Conservation (phyloP, 2,113 vertebrate genomes). For the Perca fluviatilis region DNA sequence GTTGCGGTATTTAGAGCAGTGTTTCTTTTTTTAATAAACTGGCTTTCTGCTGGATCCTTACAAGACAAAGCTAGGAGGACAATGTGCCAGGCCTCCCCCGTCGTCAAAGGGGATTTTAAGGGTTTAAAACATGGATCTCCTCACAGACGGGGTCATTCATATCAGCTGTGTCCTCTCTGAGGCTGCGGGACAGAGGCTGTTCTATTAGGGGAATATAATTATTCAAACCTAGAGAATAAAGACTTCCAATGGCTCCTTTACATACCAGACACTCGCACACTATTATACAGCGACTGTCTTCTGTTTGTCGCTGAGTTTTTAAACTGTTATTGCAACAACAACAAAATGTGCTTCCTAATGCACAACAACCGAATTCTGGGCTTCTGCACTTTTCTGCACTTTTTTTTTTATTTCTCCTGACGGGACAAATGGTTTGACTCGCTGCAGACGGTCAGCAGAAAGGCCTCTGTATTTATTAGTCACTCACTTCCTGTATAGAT, state of each 20-base stretch:
- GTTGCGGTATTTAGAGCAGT: conserved; percentile 9
- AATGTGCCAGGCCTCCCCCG: not conserved
- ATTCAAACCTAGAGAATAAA: not conserved
- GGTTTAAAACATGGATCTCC: no score
- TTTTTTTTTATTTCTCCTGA: conserved; percentile 17
- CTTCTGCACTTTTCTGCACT: not conserved
- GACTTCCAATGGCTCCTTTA: not conserved
- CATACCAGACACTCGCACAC: not conserved
- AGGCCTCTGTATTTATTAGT: not conserved
- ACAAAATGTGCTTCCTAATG: not conserved
- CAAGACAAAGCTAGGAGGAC: not conserved
- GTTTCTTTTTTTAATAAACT: not conserved
- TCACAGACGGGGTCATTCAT: not conserved
- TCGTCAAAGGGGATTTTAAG: not conserved
- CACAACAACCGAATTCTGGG: not conserved
- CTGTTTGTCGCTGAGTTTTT: not conserved
- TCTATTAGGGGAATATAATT: not conserved
- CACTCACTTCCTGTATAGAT: not conserved
- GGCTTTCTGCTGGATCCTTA: not conserved
- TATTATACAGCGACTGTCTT: not conserved
- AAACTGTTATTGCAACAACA: not conserved
- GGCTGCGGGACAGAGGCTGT: not conserved
- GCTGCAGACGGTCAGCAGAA: not conserved
- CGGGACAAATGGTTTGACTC: conserved; percentile 5
- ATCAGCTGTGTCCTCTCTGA: not conserved